Conservation (phyloP, 2,113 vertebrate species). For the Prochilodus magdalenae region DNA sequence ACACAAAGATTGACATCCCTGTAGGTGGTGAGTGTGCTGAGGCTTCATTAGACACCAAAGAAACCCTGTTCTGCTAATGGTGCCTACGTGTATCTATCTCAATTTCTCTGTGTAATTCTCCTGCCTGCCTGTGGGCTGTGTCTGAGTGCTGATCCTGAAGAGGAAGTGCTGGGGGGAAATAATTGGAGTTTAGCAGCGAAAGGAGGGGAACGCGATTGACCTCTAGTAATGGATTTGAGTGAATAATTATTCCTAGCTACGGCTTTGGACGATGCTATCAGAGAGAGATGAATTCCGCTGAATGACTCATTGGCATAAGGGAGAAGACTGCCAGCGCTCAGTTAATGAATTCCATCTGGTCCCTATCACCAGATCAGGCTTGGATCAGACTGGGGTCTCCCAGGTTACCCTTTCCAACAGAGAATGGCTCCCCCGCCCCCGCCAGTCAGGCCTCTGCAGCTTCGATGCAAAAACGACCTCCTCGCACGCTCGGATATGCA, state of each 20-base stretch:
- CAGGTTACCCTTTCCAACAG: slow-evolving; percentile 23
- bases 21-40: slow-evolving; percentile 64
- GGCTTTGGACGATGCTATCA: slow-evolving; percentile 76
- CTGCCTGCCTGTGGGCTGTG: slow-evolving; percentile 66
- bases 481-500: not conserved
- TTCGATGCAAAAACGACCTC: slow-evolving; percentile 30
- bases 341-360: slow-evolving; percentile 83
- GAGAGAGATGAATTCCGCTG: slow-evolving; percentile 71
- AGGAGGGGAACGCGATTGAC: slow-evolving; percentile 77
- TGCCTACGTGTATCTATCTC: slow-evolving; percentile 9
- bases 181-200: slow-evolving; percentile 77
- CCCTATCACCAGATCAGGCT: slow-evolving; percentile 59
- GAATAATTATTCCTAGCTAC: slow-evolving; percentile 83
- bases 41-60: slow-evolving; percentile 70
- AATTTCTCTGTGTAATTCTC: slow-evolving; percentile 65
- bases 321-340: slow-evolving; percentile 73
- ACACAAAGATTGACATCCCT: slow-evolving; percentile 63
- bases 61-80: slow-evolving; percentile 57
- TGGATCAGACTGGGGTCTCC: slow-evolving; percentile 44
- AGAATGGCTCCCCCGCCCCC: not conserved
- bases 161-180: slow-evolving; percentile 70
- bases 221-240: slow-evolving; percentile 80
- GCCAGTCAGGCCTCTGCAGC: slow-evolving; percentile 13
- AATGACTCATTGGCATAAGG: slow-evolving; percentile 76
- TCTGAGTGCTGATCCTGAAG: slow-evolving; percentile 57